Percentiles rank a stretch among this genome's conserved stretches.
phyloP scores from a whole-genome alignment of 2,113 vertebrate species.

The Gallinago media region DNA sequence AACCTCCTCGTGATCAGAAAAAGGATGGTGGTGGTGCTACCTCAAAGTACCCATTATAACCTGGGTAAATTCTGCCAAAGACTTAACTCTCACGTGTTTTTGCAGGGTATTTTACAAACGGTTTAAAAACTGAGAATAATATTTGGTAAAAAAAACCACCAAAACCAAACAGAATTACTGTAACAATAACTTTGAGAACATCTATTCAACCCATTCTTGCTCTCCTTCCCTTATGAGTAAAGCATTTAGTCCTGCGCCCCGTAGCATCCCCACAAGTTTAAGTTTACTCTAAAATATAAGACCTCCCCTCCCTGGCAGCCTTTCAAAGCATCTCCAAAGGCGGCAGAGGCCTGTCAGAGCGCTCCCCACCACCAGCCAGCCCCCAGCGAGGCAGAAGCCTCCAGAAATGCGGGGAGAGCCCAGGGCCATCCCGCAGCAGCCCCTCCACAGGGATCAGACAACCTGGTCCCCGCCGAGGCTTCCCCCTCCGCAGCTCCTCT shows the following conservation, averaged over 20 bases:
- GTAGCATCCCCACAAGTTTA: rapidly evolving
- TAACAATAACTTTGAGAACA: neutral
- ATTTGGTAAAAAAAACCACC: no score
- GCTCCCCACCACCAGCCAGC: rapidly evolving
- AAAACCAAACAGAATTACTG: no score
- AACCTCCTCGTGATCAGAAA: neutral
- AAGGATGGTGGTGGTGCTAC: rapidly evolving
- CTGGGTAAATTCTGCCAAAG: neutral
- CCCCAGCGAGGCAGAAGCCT: neutral
- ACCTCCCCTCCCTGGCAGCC: neutral
- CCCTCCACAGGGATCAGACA: rapidly evolving
- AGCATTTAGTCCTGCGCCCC: neutral
- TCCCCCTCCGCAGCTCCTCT: neutral
- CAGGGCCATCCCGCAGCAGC: neutral
- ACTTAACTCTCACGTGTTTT: neutral
- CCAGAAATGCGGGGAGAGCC: rapidly evolving
- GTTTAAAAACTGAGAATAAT: rapidly evolving
- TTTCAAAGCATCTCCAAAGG: rapidly evolving
- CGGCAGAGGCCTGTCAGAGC: neutral
- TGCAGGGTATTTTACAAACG: rapidly evolving
- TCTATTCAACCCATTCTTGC: rapidly evolving
- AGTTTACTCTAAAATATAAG: rapidly evolving
- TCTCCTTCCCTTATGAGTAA: rapidly evolving
- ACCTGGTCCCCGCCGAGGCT: rapidly evolving
- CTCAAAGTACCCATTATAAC: rapidly evolving